phyloP scores from a whole-genome alignment of 2,888 invertebrate species.

The Labia minor region DNA sequence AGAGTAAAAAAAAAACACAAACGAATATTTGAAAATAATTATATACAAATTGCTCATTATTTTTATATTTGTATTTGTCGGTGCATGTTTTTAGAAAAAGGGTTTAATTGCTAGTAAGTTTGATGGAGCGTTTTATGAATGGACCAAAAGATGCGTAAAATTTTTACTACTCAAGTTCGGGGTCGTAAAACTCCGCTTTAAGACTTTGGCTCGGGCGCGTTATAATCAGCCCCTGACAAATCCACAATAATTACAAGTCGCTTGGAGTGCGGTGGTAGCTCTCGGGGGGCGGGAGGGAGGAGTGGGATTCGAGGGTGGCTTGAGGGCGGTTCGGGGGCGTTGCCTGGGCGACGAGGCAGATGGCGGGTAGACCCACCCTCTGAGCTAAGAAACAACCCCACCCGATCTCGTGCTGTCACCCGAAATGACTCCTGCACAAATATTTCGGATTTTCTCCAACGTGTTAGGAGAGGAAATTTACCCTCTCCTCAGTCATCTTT shows the following conservation, averaged over 20 bases:
- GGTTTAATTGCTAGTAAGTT: conserved; percentile 13
- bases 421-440: background rate
- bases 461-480: too few relatives aligned
- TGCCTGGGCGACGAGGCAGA: background rate
- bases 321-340: background rate
- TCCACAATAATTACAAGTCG: conserved; percentile 4
- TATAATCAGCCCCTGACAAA: conserved; percentile 13
- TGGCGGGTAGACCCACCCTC: background rate
- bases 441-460: background rate
- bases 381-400: background rate
- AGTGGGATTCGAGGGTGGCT: too few relatives aligned
- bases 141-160: conserved; percentile 13
- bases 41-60: conserved; percentile 1
- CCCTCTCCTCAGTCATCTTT: too few relatives aligned
- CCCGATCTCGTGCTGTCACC: conserved; percentile 5
- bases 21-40: background rate
- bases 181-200: conserved; percentile 8
- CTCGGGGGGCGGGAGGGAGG: background rate
- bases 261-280: background rate
- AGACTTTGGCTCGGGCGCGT: conserved; percentile 13
- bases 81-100: background rate
- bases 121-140: conserved; percentile 13
- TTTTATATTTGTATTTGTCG: background rate
- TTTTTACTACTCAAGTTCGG: conserved; percentile 5
- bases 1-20: too few relatives aligned